A percentile compares a stretch with the other conserved stretches of the same genome.
Conservation (phyloP, 2,797 vertebrate genomes). For the Glossophaga mutica region DNA sequence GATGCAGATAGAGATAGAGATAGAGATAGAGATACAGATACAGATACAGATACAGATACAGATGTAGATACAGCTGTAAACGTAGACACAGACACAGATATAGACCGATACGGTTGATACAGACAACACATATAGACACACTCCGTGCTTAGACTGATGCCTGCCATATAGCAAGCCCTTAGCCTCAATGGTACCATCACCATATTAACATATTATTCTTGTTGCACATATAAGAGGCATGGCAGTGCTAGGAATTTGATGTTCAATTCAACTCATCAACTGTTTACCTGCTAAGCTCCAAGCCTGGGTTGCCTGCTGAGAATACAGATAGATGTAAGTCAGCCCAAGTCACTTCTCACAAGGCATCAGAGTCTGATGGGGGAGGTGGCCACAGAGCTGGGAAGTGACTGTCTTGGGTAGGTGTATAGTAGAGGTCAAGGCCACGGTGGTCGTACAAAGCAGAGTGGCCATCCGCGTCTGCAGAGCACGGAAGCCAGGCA, state of each 20-base stretch:
- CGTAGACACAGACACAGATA: neutral
- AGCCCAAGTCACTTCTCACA: neutral
- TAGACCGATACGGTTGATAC: neutral
- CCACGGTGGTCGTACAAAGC: accelerated
- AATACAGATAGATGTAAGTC: neutral
- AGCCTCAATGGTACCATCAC: neutral
- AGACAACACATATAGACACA: neutral
- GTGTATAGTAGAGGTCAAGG: neutral
- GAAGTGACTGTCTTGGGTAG: neutral
- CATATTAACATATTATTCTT: neutral
- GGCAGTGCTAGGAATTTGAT: neutral
- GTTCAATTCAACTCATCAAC: neutral
- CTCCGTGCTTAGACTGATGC: too few species aligned
- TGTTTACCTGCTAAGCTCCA: neutral
- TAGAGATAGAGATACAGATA: neutral
- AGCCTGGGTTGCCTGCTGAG: neutral
- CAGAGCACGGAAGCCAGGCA: accelerated
- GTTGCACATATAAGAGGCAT: neutral
- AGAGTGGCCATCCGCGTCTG: neutral
- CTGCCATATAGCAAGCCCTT: neutral
- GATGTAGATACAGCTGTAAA: neutral
- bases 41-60: neutral
- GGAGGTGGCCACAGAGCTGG: neutral
- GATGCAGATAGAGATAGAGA: too few species aligned
- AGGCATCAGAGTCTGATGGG: neutral